Base-by-base conservation (phyloP, 1,140 invertebrate genomes). In the Drosophila neocordata region DNA sequence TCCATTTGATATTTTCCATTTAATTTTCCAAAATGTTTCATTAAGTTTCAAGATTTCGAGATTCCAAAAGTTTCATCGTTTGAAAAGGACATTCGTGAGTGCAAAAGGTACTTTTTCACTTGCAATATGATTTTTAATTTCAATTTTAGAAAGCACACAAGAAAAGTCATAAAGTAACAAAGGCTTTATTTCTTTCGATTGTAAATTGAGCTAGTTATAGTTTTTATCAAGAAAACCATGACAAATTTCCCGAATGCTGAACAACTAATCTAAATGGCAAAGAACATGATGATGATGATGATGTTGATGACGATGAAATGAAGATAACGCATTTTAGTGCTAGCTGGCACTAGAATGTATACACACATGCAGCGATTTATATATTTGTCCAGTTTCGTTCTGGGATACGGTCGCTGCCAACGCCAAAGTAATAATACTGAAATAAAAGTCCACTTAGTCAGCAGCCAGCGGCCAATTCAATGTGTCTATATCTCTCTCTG, bases 401-500 rank as follows among this genome's bases (percentile, higher is more conserved):
- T 48, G n/a, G 41, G 41, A 18, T 8, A 44, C 41, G 13, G 13
- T 44, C 41, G 13, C 52, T 24, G 41, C 13, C n/a, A 13, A 48
- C 38, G 57, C 69, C 61, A 69, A 73, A 69, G 70, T 63, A 73
- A 77, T 77, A 77, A 68, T 77, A 65, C 65, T 52, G 60, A 78
- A 77, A 82, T 77, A 71, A 75, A 85, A 85, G 77, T 78, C 65
- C 70, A 69, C 66, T 85, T 80, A 68, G 64, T 69, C 77, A 65
- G 37, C 63, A 67, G 53, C 72, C 64, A 37, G 58, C 34, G 71
- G 72, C 52, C 22, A 75, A 67, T 64, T 71, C 18, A 22, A 22
- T 15, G 58, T 15, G 22, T 18, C 18, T 35, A 37, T 41, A 20
- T 59, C 38, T 18, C 38, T 44, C n/a, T 18, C 41, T 57, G 9